Evolutionary conservation across 2,113 vertebrate genomes (phyloP), one percentile per base, ranked within the genome.

Genomic region (Bucco capensis): DNA sequence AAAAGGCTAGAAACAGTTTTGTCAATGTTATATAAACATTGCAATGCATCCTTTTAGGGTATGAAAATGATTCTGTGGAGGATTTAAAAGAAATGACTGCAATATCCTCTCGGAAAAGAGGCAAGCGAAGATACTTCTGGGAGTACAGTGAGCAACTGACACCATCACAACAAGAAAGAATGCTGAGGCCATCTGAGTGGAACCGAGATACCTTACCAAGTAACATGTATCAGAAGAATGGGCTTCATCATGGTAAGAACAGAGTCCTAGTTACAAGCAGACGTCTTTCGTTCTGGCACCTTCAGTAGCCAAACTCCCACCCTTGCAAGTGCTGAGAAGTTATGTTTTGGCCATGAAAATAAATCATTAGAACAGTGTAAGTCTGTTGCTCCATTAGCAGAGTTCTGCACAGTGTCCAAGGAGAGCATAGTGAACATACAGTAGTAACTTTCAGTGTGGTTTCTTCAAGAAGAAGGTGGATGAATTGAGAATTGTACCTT

Each of bases 171-270:
- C 99, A 99, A 88, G 99, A 99, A 86, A 98, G 98, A 58, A 98
- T 99, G 98, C 98, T 99, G 22, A 98, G 98, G 95, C 99, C 99
- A 0, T 99, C 99, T 0, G 99, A 99, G 94, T 99, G 99, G 99
- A 98, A 97, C 96, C 95, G 98, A 86, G 98, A 99, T 64, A 99
- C 99, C 1, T 97, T 99, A 94, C 99, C 99, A 80, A 99, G 99
- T 96, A 99, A 99, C 93, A 97, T 99, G 98, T 99, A 99, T 94
- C 99, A 99, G 97, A 99, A 99, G 94, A 99, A 99, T 4, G 99
- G 99, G 74, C 98, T 99, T 88, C 99, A 98, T 66, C 98, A 98
- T 14, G 98, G 98, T 98, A 97, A 97, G 98, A 71, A 69, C 14
- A 33, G 14, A 53, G 66, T 42, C 44, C 14, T 35, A 35, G 12